Percentiles rank a stretch among this genome's conserved stretches.
Conservation (phyloP, 2,888 invertebrate genomes). For the Leptogaster cylindrica region DNA sequence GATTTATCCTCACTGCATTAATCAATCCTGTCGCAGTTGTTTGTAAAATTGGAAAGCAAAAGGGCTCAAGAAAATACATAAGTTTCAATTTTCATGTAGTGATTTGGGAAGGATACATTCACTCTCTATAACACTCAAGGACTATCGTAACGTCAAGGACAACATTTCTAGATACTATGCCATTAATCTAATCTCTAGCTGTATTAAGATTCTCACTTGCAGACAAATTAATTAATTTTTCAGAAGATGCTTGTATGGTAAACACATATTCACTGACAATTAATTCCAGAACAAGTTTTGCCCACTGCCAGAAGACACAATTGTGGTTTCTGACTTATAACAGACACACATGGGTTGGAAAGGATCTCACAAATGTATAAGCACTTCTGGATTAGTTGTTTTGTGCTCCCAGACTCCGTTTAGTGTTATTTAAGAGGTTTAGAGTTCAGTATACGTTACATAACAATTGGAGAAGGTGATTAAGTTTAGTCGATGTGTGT, state of each 20-base stretch:
- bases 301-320: constrained; percentile 35
- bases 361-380: constrained; percentile 10
- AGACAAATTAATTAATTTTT: constrained; percentile 40
- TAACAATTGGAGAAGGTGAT: constrained; percentile 39
- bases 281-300: constrained; percentile 34
- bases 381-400: constrained; percentile 33
- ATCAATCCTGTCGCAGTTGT: too few species aligned
- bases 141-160: too few species aligned
- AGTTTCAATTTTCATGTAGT: too few species aligned
- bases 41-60: too few species aligned
- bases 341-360: constrained; percentile 12
- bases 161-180: too few species aligned
- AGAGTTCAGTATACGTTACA: constrained; percentile 36
- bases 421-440: constrained; percentile 40
- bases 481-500: constrained; percentile 30
- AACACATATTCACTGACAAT: constrained; percentile 26
- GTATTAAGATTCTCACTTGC: constrained; percentile 28
- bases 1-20: too few species aligned
- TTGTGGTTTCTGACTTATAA: constrained; percentile 32
- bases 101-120: too few species aligned
- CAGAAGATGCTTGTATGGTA: constrained; percentile 19
- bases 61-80: too few species aligned
- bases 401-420: constrained; percentile 33
- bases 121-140: too few species aligned
- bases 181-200: constrained; percentile 23